Evolutionary conservation across 23 tunicate genomes (phyloP).

Genomic region (Trididemnum nubilum): DNA sequence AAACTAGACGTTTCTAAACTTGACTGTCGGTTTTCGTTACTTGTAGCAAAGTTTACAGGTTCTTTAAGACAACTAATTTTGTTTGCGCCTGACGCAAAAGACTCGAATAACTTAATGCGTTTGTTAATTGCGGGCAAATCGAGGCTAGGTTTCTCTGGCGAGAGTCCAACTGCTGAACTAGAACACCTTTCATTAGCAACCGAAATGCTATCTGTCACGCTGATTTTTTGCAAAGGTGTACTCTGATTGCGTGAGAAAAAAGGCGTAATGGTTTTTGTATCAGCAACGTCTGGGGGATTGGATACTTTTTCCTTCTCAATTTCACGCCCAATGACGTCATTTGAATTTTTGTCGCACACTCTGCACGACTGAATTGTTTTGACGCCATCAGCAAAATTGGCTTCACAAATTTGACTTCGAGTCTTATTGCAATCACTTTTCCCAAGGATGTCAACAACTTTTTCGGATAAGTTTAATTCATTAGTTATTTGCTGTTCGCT

Average conservation of each 20-base stretch:
- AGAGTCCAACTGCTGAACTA: too few relatives aligned
- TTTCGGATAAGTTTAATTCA: too few relatives aligned
- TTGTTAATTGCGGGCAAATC: neutral
- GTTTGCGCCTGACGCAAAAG: neutral
- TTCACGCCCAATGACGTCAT: slow-evolving; percentile 9
- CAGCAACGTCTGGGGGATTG: too few relatives aligned
- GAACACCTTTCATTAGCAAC: neutral
- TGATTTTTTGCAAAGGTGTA: neutral
- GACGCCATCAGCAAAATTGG: neutral
- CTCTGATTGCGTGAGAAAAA: neutral
- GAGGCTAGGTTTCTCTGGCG: too few relatives aligned
- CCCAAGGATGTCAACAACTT: too few relatives aligned
- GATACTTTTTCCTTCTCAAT: neutral
- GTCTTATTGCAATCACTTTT: too few relatives aligned
- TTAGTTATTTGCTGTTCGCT: too few relatives aligned
- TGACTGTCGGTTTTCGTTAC: too few relatives aligned
- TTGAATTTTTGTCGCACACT: neutral
- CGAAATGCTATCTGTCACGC: neutral
- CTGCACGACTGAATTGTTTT: neutral
- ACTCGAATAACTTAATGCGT: slow-evolving; percentile 1
- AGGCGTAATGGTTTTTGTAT: too few relatives aligned
- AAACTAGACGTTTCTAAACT: too few relatives aligned
- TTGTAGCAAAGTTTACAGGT: neutral
- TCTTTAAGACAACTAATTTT: neutral
- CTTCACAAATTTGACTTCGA: neutral